phyloP scores from a whole-genome alignment of 2,797 vertebrate species.

The Hydrocynus forskahlii region DNA sequence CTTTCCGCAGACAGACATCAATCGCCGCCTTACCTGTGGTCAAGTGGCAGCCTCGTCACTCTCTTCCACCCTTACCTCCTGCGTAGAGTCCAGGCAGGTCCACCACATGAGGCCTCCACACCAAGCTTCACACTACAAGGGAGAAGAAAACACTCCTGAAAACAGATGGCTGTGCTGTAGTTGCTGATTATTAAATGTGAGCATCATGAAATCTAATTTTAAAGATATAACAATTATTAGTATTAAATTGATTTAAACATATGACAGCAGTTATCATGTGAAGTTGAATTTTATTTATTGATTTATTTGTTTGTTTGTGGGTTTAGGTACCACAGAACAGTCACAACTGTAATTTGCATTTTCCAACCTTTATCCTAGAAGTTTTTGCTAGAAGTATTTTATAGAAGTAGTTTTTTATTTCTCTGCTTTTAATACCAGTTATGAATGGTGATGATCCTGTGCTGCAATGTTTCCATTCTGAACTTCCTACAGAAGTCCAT shows the following conservation, averaged over 20 bases:
- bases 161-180: background rate
- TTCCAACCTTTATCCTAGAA: too few relatives aligned
- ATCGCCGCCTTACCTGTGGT: slow-evolving; percentile 48
- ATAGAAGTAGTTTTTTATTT: too few relatives aligned
- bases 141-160: background rate
- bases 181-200: background rate
- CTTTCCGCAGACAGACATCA: slow-evolving; percentile 43
- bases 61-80: slow-evolving; percentile 27
- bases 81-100: slow-evolving; percentile 3
- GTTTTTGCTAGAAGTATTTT: too few relatives aligned
- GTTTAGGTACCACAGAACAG: too few relatives aligned
- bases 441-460: too few relatives aligned
- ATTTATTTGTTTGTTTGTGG: too few relatives aligned
- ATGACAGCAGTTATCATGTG: too few relatives aligned
- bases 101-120: background rate
- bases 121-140: background rate
- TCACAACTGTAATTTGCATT: too few relatives aligned
- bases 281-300: too few relatives aligned
- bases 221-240: background rate
- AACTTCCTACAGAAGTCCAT: too few relatives aligned
- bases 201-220: background rate
- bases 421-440: too few relatives aligned
- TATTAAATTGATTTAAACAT: background rate
- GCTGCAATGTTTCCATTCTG: too few relatives aligned
- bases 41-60: slow-evolving; percentile 46